Conservation (phyloP, 2,797 vertebrate species). For the Premnoplex brunnescens region DNA sequence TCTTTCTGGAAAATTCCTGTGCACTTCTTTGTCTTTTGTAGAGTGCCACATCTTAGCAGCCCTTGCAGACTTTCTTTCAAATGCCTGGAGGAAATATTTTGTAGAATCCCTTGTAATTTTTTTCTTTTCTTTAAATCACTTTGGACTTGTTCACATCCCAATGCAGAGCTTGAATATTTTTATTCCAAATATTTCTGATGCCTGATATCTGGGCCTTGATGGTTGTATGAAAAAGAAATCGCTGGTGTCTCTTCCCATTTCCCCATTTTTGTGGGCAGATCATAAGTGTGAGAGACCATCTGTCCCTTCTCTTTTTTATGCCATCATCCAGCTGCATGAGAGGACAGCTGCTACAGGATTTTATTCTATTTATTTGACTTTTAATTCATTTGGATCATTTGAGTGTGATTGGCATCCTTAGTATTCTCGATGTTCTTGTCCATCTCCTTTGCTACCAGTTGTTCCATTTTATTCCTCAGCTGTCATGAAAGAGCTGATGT, state of each 20-base stretch:
- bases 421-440: neutral
- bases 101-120: neutral
- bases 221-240: neutral
- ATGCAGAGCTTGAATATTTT: neutral
- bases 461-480: neutral
- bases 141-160: neutral
- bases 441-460: neutral
- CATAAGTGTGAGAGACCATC: neutral
- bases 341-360: neutral
- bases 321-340: neutral
- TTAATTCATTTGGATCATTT: neutral
- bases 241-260: neutral
- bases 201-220: neutral
- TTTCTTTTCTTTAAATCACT: neutral
- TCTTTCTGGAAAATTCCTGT: neutral
- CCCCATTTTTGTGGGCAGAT: neutral
- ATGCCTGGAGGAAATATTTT: neutral
- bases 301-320: neutral
- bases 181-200: neutral
- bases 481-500: neutral
- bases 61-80: neutral
- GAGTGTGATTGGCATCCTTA: neutral
- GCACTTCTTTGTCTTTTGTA: neutral
- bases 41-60: neutral
- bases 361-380: neutral